A percentile compares a stretch with the other conserved stretches of the same genome.
Conservation (phyloP, 1,140 invertebrate species). For the Oppia nitens region DNA sequence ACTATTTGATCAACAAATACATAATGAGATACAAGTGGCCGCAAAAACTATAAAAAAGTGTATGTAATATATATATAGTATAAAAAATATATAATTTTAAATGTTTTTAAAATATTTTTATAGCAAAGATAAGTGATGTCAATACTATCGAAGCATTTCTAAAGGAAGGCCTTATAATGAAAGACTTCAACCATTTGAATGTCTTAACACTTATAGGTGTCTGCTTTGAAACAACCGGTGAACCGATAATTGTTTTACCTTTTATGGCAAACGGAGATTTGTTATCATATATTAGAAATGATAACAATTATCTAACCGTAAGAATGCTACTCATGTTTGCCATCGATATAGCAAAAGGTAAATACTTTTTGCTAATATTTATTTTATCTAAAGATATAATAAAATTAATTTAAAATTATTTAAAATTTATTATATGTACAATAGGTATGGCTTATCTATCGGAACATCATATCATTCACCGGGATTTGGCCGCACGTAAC, state of each 20-base stretch:
- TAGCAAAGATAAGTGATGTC: no score
- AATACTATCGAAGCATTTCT: no score
- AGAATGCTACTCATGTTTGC: not conserved
- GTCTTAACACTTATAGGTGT: not conserved
- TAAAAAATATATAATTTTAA: no score
- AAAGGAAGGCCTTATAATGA: no score
- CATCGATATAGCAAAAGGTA: no score
- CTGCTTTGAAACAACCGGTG: not conserved
- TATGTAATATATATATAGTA: no score
- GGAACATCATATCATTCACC: slow-evolving; percentile 56
- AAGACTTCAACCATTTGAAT: not conserved
- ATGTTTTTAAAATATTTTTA: no score
- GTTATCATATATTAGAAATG: not conserved
- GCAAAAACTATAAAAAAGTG: no score
- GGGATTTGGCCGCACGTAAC: slow-evolving; percentile 61
- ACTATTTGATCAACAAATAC: no score
- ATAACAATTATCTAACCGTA: not conserved
- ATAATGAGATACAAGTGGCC: no score
- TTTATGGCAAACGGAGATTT: slow-evolving; percentile 11
- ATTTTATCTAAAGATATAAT: not conserved
- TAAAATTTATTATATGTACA: not conserved
- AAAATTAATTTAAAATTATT: not conserved
- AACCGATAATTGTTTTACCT: slow-evolving; percentile 7
- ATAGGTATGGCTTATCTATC: slow-evolving; percentile 75
- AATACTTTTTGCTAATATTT: no score